phyloP scores from a whole-genome alignment of 1,140 invertebrate species.

The Drosophila carrolli region DNA sequence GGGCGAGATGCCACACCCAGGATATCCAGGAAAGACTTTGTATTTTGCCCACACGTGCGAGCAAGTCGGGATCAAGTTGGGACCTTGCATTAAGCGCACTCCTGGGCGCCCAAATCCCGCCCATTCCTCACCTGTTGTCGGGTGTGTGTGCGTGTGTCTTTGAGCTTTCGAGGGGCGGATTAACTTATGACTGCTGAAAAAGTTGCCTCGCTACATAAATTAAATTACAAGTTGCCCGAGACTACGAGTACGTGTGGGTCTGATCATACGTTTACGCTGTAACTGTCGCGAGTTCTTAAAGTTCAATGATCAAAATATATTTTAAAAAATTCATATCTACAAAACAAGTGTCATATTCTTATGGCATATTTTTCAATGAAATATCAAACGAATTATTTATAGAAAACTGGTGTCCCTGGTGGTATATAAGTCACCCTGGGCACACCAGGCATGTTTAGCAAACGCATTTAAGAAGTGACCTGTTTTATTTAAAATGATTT shows the following conservation, averaged over 20 bases:
- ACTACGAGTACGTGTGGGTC: constrained; percentile 23
- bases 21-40: constrained; percentile 33
- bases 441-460: no score
- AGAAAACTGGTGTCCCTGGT: neutral
- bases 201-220: constrained; percentile 77
- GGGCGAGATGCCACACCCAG: constrained; percentile 51
- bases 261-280: constrained; percentile 5
- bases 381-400: neutral
- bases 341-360: neutral
- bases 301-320: neutral
- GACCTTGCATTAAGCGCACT: constrained; percentile 50
- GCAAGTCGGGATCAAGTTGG: constrained; percentile 44
- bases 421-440: no score
- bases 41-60: constrained; percentile 43
- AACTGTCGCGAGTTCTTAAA: neutral
- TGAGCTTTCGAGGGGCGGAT: constrained; percentile 32
- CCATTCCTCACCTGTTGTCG: constrained; percentile 61
- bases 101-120: constrained; percentile 28
- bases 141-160: constrained; percentile 1
- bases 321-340: neutral
- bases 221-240: constrained; percentile 67
- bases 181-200: constrained; percentile 77
- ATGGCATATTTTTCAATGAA: neutral
- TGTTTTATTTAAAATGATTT: no score
- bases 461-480: no score